Conservation (phyloP, 2,113 vertebrate species). For the Tauraco erythrolophus region DNA sequence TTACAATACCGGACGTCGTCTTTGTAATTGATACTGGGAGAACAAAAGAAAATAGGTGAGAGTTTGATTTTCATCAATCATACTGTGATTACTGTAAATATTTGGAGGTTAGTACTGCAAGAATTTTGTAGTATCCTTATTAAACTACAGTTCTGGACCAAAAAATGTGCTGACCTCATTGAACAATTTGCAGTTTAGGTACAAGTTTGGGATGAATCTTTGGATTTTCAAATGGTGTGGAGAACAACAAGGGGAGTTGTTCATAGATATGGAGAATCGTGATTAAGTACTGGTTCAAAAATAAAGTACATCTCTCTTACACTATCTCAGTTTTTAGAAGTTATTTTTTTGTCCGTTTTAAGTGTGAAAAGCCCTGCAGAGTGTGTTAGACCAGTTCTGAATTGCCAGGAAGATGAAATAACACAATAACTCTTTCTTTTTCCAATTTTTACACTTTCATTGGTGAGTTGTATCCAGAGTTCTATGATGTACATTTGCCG, state of each 20-base stretch:
- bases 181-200: neutral
- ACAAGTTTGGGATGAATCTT: neutral
- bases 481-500: neutral
- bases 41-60: constrained; percentile 98
- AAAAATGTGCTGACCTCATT: neutral
- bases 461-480: neutral
- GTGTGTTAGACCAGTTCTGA: neutral
- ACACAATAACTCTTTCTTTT: neutral
- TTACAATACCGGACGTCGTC: constrained; percentile 97
- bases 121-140: neutral
- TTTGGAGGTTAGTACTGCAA: neutral
- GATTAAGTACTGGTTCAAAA: neutral
- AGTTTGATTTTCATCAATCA: neutral
- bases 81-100: neutral
- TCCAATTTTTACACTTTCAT: neutral
- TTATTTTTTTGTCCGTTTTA: neutral
- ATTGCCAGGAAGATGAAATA: neutral
- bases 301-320: neutral
- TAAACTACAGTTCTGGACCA: neutral
- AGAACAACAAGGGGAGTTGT: neutral
- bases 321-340: neutral
- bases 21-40: constrained; percentile 96
- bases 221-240: neutral
- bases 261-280: neutral
- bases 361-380: neutral